Evolutionary conservation across 2,888 invertebrate genomes (phyloP).

Genomic region (Lithophane ornitopus): DNA sequence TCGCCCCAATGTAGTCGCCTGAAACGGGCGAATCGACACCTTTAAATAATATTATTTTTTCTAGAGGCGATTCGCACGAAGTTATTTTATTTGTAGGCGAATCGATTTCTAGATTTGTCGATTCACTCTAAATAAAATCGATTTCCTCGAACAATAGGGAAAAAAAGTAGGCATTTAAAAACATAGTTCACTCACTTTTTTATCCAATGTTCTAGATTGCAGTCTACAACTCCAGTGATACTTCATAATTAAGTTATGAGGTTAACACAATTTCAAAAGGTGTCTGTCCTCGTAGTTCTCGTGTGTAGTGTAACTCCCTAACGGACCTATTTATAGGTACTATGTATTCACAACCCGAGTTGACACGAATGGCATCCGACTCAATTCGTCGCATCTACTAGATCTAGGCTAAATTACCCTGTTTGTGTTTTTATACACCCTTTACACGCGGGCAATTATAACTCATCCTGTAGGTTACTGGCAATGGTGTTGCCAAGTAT

Average conservation of each 20-base stretch:
- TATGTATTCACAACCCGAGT: conserved; percentile 52
- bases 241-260: conserved; percentile 23
- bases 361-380: conserved; percentile 50
- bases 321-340: conserved; percentile 37
- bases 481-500: conserved; percentile 36
- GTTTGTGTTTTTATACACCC: conserved; percentile 42
- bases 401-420: conserved; percentile 44
- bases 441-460: conserved; percentile 30
- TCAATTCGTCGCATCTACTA: conserved; percentile 35
- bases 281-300: conserved; percentile 3
- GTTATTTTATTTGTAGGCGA: too few relatives aligned
- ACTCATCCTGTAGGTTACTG: conserved; percentile 26
- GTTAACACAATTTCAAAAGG: conserved; percentile 22
- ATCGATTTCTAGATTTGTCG: too few relatives aligned
- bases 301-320: conserved; percentile 18
- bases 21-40: too few relatives aligned
- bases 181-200: not conserved
- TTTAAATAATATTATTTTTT: too few relatives aligned
- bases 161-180: too few relatives aligned
- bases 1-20: too few relatives aligned
- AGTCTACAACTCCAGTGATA: not conserved
- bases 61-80: too few relatives aligned
- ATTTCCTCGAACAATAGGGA: not conserved
- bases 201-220: not conserved
- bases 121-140: too few relatives aligned